Percentiles rank a stretch among this genome's conserved stretches.
Evolutionary conservation across 2,888 invertebrate genomes (phyloP).

Genomic region (Choreutis nemorana): DNA sequence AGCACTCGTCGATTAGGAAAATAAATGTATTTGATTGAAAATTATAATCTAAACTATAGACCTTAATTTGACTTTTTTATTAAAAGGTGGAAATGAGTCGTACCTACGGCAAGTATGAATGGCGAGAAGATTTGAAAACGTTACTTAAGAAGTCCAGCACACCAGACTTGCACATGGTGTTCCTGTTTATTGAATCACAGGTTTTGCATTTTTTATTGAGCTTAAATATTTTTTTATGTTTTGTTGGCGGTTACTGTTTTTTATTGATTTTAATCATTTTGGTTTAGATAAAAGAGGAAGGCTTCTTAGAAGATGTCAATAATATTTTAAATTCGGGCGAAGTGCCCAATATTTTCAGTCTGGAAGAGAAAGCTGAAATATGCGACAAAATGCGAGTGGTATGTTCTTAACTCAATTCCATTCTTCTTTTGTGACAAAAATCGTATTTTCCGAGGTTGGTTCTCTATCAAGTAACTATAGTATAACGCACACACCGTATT

Average conservation of each 20-base stretch:
- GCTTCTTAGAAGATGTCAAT: constrained; percentile 91
- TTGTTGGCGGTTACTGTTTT: not conserved
- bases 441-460: constrained; percentile 4
- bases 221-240: not conserved
- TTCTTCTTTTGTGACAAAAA: not conserved
- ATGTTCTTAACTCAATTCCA: constrained; percentile 13
- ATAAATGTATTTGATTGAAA: too few species aligned
- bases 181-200: constrained; percentile 91
- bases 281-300: constrained; percentile 85
- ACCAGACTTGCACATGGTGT: constrained; percentile 87
- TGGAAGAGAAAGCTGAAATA: constrained; percentile 88
- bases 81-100: constrained; percentile 88
- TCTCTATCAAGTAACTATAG: not conserved
- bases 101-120: constrained; percentile 82
- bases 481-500: not conserved
- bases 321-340: constrained; percentile 93
- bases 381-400: constrained; percentile 89
- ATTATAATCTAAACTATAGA: not conserved
- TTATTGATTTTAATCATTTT: not conserved
- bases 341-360: constrained; percentile 87
- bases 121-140: constrained; percentile 90
- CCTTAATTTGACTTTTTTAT: too few species aligned
- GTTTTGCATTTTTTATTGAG: constrained; percentile 53
- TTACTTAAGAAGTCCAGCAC: constrained; percentile 83
- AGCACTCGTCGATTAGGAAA: not conserved